A percentile compares a stretch with the other conserved stretches of the same genome.
These are phyloP conservation scores for Colletes gigas DNA, from an alignment of 1,140 invertebrate species.

Conservation along the genomic window DNA sequence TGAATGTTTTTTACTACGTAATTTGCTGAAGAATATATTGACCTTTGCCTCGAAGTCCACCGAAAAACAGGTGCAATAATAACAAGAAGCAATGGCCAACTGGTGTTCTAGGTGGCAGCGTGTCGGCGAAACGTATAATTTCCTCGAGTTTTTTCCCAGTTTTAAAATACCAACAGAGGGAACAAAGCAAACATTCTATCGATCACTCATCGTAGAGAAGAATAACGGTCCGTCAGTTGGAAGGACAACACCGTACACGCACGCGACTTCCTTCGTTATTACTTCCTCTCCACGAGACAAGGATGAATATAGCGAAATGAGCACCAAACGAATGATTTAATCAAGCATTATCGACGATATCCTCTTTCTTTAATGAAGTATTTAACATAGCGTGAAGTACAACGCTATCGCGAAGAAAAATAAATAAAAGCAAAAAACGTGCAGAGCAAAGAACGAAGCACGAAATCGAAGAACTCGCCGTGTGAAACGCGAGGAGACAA, in stretches of 20 bases:
- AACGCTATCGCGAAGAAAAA: neutral
- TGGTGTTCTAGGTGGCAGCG: neutral
- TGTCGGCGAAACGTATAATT: constrained; percentile 1
- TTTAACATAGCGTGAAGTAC: neutral
- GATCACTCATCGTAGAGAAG: constrained; percentile 1
- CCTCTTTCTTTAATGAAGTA: too few species aligned
- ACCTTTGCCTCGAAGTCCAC: too few species aligned
- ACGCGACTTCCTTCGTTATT: neutral
- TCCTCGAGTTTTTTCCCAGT: neutral
- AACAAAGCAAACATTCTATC: neutral
- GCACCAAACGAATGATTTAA: too few species aligned
- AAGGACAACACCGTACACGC: constrained; percentile 9
- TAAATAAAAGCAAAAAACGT: neutral
- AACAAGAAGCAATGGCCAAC: constrained; percentile 4
- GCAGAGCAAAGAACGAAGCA: neutral
- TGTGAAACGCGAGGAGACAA: neutral
- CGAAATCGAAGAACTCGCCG: neutral
- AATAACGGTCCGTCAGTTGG: neutral
- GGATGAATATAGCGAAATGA: neutral
- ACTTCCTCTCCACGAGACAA: neutral
- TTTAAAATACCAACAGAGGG: neutral
- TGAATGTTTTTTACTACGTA: too few species aligned
- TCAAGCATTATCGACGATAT: too few species aligned
- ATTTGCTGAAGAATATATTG: too few species aligned
- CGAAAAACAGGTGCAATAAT: neutral